A percentile compares a stretch with the other conserved stretches of the same genome.
These are phyloP conservation scores for Eledona agricola DNA, from an alignment of 2,888 invertebrate genomes.

Conservation along the genomic window DNA sequence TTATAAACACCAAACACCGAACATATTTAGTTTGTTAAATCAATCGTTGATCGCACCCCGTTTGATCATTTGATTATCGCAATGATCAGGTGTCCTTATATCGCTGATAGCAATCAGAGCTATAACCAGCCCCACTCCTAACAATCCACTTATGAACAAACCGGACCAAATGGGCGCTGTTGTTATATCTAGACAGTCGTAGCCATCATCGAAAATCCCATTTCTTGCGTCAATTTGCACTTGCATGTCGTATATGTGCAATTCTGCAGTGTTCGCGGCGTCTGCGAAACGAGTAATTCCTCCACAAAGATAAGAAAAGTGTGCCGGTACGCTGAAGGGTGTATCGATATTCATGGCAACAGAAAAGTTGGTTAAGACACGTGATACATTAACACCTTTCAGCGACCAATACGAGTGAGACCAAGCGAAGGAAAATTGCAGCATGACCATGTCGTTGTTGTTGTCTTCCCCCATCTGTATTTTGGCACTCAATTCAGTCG, in stretches of 20 bases:
- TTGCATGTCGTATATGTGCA: slow-evolving; percentile 60
- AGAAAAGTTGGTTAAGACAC: slow-evolving; percentile 40
- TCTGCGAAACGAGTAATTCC: slow-evolving; percentile 56
- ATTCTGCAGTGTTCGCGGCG: slow-evolving; percentile 48
- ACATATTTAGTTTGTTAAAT: slow-evolving; percentile 24
- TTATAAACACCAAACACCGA: no score
- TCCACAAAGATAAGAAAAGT: slow-evolving; percentile 64
- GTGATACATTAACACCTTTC: slow-evolving; percentile 51
- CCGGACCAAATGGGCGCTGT: slow-evolving; percentile 79
- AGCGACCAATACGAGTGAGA: slow-evolving; percentile 58
- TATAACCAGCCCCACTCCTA: slow-evolving; percentile 71
- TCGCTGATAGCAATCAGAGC: slow-evolving; percentile 75
- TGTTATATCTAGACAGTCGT: slow-evolving; percentile 80
- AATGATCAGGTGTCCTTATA: slow-evolving; percentile 83
- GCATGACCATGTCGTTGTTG: slow-evolving; percentile 41
- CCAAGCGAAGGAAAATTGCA: slow-evolving; percentile 49
- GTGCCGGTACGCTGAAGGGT: slow-evolving; percentile 53
- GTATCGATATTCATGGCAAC: slow-evolving; percentile 49
- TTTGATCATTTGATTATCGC: slow-evolving; percentile 84
- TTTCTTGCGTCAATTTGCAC: slow-evolving; percentile 61
- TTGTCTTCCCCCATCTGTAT: slow-evolving; percentile 51
- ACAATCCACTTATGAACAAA: slow-evolving; percentile 70
- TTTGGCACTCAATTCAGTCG: slow-evolving; percentile 53
- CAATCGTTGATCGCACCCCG: slow-evolving; percentile 68
- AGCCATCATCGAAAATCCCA: slow-evolving; percentile 66